phyloP scores from a whole-genome alignment of 2,113 vertebrate genomes.

The Cavia porcellus region DNA sequence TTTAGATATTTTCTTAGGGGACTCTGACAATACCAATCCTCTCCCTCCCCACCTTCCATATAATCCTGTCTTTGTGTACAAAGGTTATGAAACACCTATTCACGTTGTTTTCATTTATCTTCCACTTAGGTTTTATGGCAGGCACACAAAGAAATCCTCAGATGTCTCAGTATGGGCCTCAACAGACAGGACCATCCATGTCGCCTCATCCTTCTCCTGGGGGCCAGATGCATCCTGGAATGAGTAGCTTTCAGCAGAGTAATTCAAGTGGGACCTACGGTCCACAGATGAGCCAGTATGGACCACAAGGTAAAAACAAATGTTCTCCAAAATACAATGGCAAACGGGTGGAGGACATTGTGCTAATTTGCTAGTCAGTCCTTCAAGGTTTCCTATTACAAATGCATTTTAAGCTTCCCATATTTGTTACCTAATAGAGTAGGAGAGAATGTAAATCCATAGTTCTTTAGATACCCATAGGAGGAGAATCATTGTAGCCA shows the following conservation, averaged over 20 bases:
- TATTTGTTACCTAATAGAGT: not conserved
- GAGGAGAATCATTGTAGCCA: not conserved
- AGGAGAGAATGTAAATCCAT: not conserved
- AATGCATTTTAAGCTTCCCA: not conserved
- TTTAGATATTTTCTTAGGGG: not conserved
- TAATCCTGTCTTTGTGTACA: not conserved
- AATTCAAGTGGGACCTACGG: conserved; percentile 93
- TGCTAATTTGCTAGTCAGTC: not conserved
- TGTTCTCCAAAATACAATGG: not conserved
- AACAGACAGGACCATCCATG: conserved; percentile 94
- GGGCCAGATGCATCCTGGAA: conserved; percentile 93
- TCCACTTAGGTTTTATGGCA: conserved; percentile 92
- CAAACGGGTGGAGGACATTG: not conserved
- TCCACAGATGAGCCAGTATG: conserved; percentile 95
- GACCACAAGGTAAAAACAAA: conserved; percentile 93
- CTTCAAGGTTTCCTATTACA: not conserved
- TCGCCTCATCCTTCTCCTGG: conserved; percentile 95
- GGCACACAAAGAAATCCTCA: conserved; percentile 95
- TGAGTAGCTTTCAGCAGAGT: conserved; percentile 93
- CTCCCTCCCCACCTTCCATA: not conserved
- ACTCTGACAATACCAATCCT: fast-evolving
- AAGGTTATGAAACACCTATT: not conserved
- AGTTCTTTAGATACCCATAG: not conserved
- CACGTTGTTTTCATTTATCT: conserved; percentile 70
- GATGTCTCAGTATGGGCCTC: conserved; percentile 94